Percentiles rank a stretch among this genome's conserved stretches.
Conservation (phyloP, 2,888 invertebrate genomes). For the Iphiclides podalirius region DNA sequence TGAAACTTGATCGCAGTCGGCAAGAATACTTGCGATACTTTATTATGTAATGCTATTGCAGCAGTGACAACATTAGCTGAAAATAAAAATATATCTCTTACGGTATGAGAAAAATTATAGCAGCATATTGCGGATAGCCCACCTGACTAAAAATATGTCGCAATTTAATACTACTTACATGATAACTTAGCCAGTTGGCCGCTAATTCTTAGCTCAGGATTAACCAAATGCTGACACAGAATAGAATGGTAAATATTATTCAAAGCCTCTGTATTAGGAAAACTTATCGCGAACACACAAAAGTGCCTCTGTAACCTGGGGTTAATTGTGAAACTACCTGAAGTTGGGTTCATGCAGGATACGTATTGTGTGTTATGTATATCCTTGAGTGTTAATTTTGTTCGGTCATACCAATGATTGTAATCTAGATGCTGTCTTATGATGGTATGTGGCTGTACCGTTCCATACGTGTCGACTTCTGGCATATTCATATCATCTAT, state of each 20-base stretch:
- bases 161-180: conserved; percentile 42
- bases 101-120: no score
- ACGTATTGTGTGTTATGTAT: conserved; percentile 98
- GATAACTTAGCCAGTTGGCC: conserved; percentile 84
- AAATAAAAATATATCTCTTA: conserved; percentile 31
- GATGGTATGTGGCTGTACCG: conserved; percentile 97
- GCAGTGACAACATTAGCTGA: conserved; percentile 87
- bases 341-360: conserved; percentile 98
- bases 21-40: conserved; percentile 91
- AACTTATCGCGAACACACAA: conserved; percentile 92
- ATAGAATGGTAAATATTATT: conserved; percentile 94
- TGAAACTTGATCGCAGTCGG: conserved; percentile 98
- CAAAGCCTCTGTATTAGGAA: conserved; percentile 90
- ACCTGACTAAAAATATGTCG: no score
- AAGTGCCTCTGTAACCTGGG: conserved; percentile 95
- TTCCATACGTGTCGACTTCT: conserved; percentile 93
- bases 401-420: conserved; percentile 94
- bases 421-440: conserved; percentile 98
- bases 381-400: conserved; percentile 93
- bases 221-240: conserved; percentile 90
- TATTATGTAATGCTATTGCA: conserved; percentile 91
- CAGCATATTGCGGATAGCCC: no score
- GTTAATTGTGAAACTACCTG: conserved; percentile 98
- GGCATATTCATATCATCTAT: conserved; percentile 99
- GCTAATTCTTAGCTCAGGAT: conserved; percentile 89